These are phyloP conservation scores for Tiliacea citrago DNA, from an alignment of 2,888 invertebrate species.

Conservation along the genomic window DNA sequence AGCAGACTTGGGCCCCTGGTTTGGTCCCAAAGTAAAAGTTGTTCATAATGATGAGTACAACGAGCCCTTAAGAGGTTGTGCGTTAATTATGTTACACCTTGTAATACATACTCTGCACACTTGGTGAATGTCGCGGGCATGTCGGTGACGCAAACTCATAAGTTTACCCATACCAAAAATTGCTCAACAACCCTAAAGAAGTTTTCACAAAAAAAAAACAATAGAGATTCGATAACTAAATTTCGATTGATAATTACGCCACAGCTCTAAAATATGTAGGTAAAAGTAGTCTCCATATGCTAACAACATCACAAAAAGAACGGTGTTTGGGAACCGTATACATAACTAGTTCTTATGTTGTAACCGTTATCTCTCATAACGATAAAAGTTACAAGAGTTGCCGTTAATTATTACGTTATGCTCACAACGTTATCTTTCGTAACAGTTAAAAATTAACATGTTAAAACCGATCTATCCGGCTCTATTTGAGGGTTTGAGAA, in stretches of 20 bases:
- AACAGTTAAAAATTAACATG: constrained; percentile 22
- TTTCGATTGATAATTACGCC: background rate
- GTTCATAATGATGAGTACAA: no score
- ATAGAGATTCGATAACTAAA: background rate
- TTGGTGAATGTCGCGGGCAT: no score
- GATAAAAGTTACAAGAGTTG: background rate
- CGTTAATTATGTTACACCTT: no score
- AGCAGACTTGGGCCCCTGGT: no score
- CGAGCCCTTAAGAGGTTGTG: no score
- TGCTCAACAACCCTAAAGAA: no score
- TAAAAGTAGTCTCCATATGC: no score
- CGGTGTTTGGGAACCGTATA: background rate
- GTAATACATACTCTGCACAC: no score
- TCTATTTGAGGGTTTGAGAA: constrained; percentile 1
- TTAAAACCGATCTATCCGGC: constrained; percentile 16
- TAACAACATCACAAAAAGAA: background rate
- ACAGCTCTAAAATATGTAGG: background rate
- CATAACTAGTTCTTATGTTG: background rate
- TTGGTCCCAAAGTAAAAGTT: no score
- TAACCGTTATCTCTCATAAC: constrained; percentile 1
- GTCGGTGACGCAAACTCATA: no score
- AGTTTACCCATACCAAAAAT: no score
- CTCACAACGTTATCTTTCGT: constrained; percentile 17
- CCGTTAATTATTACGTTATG: constrained; percentile 22
- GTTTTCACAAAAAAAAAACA: background rate